Base-by-base conservation (phyloP, 2,888 invertebrate species). In the Drosophila prostipennis region DNA sequence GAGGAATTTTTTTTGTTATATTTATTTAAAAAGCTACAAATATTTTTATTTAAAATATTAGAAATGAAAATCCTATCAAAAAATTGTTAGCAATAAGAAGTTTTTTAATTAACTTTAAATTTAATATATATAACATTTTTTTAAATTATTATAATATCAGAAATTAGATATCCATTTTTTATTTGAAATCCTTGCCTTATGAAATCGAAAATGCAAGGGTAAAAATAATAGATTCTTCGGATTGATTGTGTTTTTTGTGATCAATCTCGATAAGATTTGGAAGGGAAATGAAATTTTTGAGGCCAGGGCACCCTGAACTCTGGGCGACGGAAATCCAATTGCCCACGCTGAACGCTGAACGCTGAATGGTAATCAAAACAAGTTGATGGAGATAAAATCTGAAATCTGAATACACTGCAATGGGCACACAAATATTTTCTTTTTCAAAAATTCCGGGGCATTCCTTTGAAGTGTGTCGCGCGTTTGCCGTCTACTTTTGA, bases 381-480 rank as follows among this genome's bases (percentile, higher is more conserved):
- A 64, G 63, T 61, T 46, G 63, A 51, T 52, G 45, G 32, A 39
- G 52, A 63, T 52, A 34, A 45, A 43, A 64, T 29, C 52, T 16
- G 16, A 52, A 53, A 64, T 29, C 52, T 16, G 26, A 52, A 53
- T 53, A 53, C 65, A 52, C 39, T 45, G 45, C 54, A 14, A n/a
- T 23, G 51, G 39, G 43, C 64, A 36, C 64, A 36, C 49, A 78
- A 75, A 77, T 64, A 64, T 61, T 69, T 58, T 69, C 43, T 59
- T 67, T 59, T 59, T 32, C 37, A 56, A 63, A 70, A 73, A 80
- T 79, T 64, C 60, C n/a, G 23, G 23, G 42, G 78, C 56, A 79
- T 82, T 78, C 59, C 76, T 82, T 80, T 80, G 80, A 80, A 76
- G 78, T 79, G 67, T 76, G 78, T 80, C 76, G 78, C 78, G 61